phyloP scores from a whole-genome alignment of 1,140 invertebrate genomes.

The Meloidogyne exigua region DNA sequence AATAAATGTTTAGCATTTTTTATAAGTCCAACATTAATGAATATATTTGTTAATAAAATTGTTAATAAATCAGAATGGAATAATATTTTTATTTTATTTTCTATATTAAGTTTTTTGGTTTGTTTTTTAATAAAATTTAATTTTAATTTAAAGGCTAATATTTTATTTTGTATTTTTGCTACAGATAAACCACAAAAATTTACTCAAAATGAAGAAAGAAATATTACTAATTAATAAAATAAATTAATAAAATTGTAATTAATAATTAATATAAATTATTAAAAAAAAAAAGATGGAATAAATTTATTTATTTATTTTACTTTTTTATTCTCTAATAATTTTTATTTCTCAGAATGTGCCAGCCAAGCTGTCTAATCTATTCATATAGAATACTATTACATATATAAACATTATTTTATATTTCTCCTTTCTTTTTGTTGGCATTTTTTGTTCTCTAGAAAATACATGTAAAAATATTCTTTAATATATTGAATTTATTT shows the following conservation, averaged over 20 bases:
- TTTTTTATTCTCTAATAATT: too few relatives aligned
- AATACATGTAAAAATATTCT: not conserved
- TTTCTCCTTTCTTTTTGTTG: not conserved
- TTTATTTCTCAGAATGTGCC: not conserved
- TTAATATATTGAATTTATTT: not conserved
- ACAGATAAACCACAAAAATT: conserved; percentile 38
- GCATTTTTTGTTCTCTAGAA: not conserved
- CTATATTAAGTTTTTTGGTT: conserved; percentile 29
- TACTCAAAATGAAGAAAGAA: conserved; percentile 23
- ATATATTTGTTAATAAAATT: conserved; percentile 48
- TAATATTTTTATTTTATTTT: conserved; percentile 45
- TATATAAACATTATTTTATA: not conserved
- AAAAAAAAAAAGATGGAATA: too few relatives aligned
- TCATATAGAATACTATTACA: too few relatives aligned
- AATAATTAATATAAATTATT: too few relatives aligned
- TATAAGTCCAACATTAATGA: conserved; percentile 39
- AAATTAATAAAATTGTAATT: too few relatives aligned
- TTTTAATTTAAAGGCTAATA: conserved; percentile 32
- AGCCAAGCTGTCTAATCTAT: not conserved
- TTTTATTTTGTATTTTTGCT: conserved; percentile 36
- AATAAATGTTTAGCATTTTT: conserved; percentile 51
- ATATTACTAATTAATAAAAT: not conserved
- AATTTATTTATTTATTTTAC: too few relatives aligned
- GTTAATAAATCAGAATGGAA: conserved; percentile 37
- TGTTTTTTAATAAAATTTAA: not conserved